Percentiles rank a stretch among this genome's conserved stretches.
phyloP scores from a whole-genome alignment of 2,888 invertebrate species.

The Mylabris sibirica region DNA sequence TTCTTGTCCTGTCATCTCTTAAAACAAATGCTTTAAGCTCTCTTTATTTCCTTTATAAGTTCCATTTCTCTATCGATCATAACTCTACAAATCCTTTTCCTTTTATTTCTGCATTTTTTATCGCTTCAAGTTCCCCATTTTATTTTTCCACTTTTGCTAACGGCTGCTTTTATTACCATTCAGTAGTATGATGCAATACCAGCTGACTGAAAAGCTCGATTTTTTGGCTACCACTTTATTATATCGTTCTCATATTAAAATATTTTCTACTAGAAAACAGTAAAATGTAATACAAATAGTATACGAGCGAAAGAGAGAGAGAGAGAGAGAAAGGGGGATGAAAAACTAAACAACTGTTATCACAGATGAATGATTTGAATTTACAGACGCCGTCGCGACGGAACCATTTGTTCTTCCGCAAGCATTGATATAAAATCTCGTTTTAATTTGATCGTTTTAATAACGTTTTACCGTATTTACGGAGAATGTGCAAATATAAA shows the following conservation, averaged over 20 bases:
- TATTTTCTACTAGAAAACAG: not conserved
- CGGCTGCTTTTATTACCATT: constrained; percentile 10
- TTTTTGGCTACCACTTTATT: constrained; percentile 4
- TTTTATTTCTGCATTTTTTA: constrained; percentile 12
- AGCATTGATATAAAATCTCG: constrained; percentile 25
- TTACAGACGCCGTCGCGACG: constrained; percentile 16
- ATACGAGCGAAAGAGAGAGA: no score
- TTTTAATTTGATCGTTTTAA: constrained; percentile 34
- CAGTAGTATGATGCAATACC: constrained; percentile 8
- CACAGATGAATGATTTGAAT: constrained; percentile 1
- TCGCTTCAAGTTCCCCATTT: constrained; percentile 9
- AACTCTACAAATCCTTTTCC: constrained; percentile 10
- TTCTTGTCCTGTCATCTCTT: constrained; percentile 9
- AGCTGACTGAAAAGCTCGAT: constrained; percentile 5
- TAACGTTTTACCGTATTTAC: constrained; percentile 34
- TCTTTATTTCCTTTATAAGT: constrained; percentile 12
- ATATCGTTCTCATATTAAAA: constrained; percentile 7
- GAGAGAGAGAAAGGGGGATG: not conserved
- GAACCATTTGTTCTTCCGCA: constrained; percentile 21
- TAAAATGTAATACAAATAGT: not conserved
- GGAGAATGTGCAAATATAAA: constrained; percentile 22
- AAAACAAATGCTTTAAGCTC: constrained; percentile 10
- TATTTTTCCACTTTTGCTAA: constrained; percentile 12
- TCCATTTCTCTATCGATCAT: constrained; percentile 12
- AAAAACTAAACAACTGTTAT: constrained; percentile 2